Percentiles rank a stretch among this genome's conserved stretches.
phyloP scores from a whole-genome alignment of 2,113 vertebrate genomes.

The Capreolus pygargus region DNA sequence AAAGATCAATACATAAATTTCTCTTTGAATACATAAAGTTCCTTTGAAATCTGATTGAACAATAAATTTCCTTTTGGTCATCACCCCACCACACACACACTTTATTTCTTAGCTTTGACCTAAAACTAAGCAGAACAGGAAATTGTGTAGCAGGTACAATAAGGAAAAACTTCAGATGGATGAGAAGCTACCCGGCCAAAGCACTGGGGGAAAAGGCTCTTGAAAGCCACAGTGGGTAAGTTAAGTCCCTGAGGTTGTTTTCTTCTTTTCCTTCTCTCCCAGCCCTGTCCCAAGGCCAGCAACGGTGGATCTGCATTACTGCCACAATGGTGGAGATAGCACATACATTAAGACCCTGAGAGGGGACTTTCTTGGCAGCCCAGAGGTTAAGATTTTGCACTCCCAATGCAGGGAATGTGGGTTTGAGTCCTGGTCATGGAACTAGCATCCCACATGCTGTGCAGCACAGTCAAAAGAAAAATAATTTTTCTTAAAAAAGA shows the following conservation, averaged over 20 bases:
- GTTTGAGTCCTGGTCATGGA: not conserved
- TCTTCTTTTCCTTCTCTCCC: not conserved
- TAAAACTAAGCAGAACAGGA: not conserved
- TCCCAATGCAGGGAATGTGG: not conserved
- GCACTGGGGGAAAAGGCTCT: not conserved
- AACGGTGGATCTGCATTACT: not conserved
- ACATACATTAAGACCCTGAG: not conserved
- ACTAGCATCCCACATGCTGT: not conserved
- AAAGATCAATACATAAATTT: not conserved
- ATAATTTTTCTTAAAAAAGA: not conserved
- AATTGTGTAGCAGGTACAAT: not conserved
- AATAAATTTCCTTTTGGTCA: not conserved
- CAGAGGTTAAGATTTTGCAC: not conserved
- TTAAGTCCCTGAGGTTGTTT: not conserved
- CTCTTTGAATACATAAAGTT: not conserved
- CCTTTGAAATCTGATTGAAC: not conserved
- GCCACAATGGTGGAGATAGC: not conserved
- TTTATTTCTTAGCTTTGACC: not conserved
- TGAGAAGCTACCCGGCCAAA: not conserved
- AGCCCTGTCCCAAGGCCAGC: not conserved
- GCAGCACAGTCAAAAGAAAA: not conserved
- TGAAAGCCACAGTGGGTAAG: not conserved
- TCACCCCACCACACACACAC: no score
- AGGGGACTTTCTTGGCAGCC: not conserved
- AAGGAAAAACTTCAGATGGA: not conserved